Evolutionary conservation across 2,797 vertebrate genomes (phyloP), one percentile per base, ranked within the genome.

Genomic region (Molossus alvarezi): DNA sequence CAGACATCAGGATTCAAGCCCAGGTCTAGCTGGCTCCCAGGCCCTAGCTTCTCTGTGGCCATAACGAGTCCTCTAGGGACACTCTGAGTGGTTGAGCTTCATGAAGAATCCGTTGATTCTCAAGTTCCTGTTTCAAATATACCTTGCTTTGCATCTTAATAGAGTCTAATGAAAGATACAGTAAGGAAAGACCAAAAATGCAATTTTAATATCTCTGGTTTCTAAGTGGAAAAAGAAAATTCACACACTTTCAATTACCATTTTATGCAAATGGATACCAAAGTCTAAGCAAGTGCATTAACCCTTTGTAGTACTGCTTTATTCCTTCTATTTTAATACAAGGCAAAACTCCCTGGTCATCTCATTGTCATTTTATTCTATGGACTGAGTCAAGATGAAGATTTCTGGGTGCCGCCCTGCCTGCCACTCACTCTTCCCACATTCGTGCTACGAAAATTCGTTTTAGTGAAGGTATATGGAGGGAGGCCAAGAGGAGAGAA

Each of bases 41-140:
- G 14, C 4, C 57, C 33, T 29, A 77, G 23, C 15, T 69, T 60
- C 37, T 80, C 45, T 6, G n/a, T 21, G 29, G 29, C 25, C 41
- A 3, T 81, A 51, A 45, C 4, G 84, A 41, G 3, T 87, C 9
- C 3, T 60, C 21, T 21, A 75, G 41, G 25, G 29, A 29, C 3
- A 4, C 69, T 79, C 23, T 10, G 21, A 81, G 27, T 14, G 8
- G 18, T 0, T 71, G 41, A 69, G 3, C 88, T 72, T 86, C 29
- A 71, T 7, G 45, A 62, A 60, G 10, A 72, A 33, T 57, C 17
- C 79, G 5, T 37, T 37, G 37, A 14, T 65, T 20, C 37, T 72
- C 9, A 88, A 71, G 79, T 83, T 86, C 90, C 25, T 89, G 13
- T 67, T 82, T 96, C 45, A 93, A 17, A 21, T 65, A 69, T 11